Base-by-base conservation (phyloP, 1,140 invertebrate genomes). In the Lordiphosa collinella region DNA sequence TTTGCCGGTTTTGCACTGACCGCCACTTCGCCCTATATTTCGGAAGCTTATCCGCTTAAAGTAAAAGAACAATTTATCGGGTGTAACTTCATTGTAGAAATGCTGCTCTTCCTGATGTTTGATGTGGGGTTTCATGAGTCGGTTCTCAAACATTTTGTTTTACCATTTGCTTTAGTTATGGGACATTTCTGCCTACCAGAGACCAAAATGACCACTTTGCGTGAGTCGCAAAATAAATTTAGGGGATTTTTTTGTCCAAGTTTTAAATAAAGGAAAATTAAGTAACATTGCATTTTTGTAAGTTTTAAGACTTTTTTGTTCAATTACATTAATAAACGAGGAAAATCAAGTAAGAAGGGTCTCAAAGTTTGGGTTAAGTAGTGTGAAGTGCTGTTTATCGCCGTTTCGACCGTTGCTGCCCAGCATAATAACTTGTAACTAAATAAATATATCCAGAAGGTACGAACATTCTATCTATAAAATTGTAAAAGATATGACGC, bases 1-100 rank as follows among this genome's bases (percentile, higher is more conserved):
- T 79, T 66, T 18, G 43, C 75, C 1, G 70, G 59, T 10, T 1
- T 79, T 3, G 75, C 75, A n/a, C 65, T 54, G 10, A 31, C 65
- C 0, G 22, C 43, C 31, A 58, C 53, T 9, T 80, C 75, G 0
- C 31, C 47, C 1, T 79, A 79, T 6, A 10, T 80, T 0, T 11
- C 65, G 7, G 75, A 79, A n/a, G 64, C 70, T 1, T 79, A 52
- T 70, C 75, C 75, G 1, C 22, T 80, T 35, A 53, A 44, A 0
- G 75, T 79, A 0, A 79, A 79, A 50, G 64, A 80, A 16, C 65
- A 50, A 25, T 75, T 56, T 13, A 80, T 79, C 31, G 47, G 40
- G 1, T 31, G 57, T 4, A 80, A 75, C 11, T 79, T 59, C 29
- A 59, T 74, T 13, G 50, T 16, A 9, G 75, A 79, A 41, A 58